Conservation (phyloP, 2,797 vertebrate genomes). For the Simalia tracyae region DNA sequence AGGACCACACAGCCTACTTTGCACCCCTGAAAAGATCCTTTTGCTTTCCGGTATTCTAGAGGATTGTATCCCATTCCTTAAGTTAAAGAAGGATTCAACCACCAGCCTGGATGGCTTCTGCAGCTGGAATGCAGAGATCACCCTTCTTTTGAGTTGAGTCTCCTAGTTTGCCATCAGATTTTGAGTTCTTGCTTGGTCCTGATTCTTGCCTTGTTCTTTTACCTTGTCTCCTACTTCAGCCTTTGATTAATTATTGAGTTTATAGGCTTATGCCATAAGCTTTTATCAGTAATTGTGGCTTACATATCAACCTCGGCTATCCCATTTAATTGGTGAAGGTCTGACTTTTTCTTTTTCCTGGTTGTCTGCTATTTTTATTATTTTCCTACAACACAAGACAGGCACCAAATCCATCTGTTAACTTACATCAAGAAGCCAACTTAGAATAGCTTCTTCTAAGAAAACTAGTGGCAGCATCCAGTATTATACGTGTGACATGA, state of each 20-base stretch:
- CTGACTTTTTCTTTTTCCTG: neutral
- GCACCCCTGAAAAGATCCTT: neutral
- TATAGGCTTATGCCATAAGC: conserved; percentile 42
- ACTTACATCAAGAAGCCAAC: conserved; percentile 23
- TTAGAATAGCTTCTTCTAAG: conserved; percentile 44
- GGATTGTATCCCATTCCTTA: neutral
- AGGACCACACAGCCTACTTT: neutral
- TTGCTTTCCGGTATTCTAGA: neutral
- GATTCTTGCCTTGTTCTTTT: neutral
- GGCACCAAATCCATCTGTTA: conserved; percentile 50
- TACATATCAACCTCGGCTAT: conserved; percentile 50
- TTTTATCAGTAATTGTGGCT: conserved; percentile 44
- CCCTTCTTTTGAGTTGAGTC: neutral
- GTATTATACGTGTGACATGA: conserved; percentile 35
- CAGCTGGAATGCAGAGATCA: neutral
- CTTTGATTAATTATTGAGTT: neutral
- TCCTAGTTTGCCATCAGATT: neutral
- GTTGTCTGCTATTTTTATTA: too few species aligned
- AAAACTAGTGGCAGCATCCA: conserved; percentile 46
- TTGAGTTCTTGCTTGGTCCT: neutral
- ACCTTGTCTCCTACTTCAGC: neutral
- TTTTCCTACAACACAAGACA: conserved; percentile 45
- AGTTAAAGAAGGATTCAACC: neutral
- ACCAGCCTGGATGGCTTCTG: neutral
- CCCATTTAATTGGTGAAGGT: conserved; percentile 42